Percentiles rank a stretch among this genome's conserved stretches.
These are phyloP conservation scores for Pandion haliaetus DNA, from an alignment of 2,113 vertebrate species.

Conservation along the genomic window DNA sequence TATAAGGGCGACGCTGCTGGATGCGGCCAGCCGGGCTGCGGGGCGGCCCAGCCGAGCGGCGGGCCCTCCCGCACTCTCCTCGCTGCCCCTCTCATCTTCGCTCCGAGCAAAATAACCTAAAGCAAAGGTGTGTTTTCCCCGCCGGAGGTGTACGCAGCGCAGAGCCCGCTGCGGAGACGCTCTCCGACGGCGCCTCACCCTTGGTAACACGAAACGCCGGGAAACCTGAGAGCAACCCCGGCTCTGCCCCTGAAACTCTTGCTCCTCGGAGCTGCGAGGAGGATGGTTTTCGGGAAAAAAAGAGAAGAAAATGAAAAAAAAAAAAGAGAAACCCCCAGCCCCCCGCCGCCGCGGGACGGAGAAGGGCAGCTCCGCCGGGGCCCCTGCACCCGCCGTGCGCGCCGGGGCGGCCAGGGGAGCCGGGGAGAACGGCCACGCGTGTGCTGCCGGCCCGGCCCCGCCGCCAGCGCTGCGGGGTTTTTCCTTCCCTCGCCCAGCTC, in stretches of 20 bases:
- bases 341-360: neutral
- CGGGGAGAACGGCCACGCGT: neutral
- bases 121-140: neutral
- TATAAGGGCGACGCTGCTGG: neutral
- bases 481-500: neutral
- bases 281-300: accelerated
- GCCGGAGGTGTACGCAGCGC: no score
- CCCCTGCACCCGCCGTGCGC: no score
- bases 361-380: no score
- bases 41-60: neutral
- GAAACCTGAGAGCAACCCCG: neutral
- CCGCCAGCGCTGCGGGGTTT: neutral
- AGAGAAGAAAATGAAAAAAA: no score
- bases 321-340: no score
- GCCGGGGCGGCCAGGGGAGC: no score
- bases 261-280: neutral
- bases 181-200: neutral
- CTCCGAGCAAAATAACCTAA: neutral
- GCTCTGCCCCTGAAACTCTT: neutral
- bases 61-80: neutral
- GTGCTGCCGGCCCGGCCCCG: neutral
- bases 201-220: neutral
- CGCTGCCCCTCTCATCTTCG: neutral
- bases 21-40: neutral
- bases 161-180: neutral